Conservation (phyloP, 2,113 vertebrate genomes). For the Antigone vipio region DNA sequence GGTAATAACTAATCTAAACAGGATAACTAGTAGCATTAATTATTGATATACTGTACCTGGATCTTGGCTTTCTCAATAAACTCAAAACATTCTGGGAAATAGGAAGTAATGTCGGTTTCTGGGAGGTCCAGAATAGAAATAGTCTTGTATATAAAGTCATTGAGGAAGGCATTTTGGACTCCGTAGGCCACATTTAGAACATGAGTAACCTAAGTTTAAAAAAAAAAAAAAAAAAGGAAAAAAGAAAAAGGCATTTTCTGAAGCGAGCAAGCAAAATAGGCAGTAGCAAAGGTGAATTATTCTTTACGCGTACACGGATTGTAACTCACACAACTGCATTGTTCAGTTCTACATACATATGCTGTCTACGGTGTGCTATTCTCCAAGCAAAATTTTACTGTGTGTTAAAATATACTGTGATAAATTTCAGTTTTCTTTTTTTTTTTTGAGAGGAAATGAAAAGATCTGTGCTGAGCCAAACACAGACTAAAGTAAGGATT, state of each 20-base stretch:
- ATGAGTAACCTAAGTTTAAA: constrained; percentile 85
- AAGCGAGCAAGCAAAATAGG: not conserved
- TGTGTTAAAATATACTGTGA: not conserved
- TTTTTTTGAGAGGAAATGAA: not conserved
- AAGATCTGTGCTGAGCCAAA: not conserved
- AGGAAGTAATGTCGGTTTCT: constrained; percentile 85
- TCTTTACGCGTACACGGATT: not conserved
- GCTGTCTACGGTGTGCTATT: not conserved
- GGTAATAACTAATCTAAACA: not conserved
- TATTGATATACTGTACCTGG: constrained; percentile 76
- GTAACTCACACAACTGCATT: not conserved
- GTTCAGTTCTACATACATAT: not conserved
- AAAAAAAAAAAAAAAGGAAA: not conserved
- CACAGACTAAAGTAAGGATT: not conserved
- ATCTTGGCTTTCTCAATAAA: constrained; percentile 87
- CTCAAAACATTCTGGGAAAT: constrained; percentile 88
- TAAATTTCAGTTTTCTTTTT: not conserved
- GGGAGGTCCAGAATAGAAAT: constrained; percentile 90
- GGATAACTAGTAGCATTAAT: not conserved
- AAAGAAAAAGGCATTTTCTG: not conserved
- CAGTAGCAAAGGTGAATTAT: not conserved
- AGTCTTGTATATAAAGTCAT: constrained; percentile 78
- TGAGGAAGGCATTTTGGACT: constrained; percentile 88
- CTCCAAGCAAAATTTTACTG: not conserved
- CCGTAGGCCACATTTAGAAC: constrained; percentile 93